Evolutionary conservation across 2,888 invertebrate genomes (phyloP), one percentile per base, ranked within the genome.

Genomic region (Dioctria rufipes): DNA sequence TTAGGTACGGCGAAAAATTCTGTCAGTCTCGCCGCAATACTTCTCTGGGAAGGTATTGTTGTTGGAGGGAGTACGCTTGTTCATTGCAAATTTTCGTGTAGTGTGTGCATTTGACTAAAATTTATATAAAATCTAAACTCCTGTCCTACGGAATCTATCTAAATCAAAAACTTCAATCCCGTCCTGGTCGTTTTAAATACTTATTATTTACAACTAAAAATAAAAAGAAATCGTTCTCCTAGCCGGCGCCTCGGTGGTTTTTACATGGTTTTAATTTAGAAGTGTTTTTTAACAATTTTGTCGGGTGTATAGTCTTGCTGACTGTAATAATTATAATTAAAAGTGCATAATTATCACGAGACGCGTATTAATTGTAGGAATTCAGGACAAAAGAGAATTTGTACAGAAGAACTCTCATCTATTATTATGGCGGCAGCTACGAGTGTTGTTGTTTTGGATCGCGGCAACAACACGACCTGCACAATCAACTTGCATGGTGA

Each of bases 401-500:
- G 9, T 46, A 6, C 49, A 43, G 42, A 42, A 25, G 37, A 66
- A 13, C 40, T 0, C 5, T 11, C 60, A 43, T 40, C 54, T 42
- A 43, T 49, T 80, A 78, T 69, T 66, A 82, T 82, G 82, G 86
- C 88, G 93, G 95, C 95, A 88, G 94, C 94, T 91, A 96, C 96
- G 89, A 96, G 96, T 93, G 96, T 97, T 91, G 96, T 97, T 90
- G 95, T 97, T 88, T 92, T 96, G 88, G 96, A 97, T 91, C 93
- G 97, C 90, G 97, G 97, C 90, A 96, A 97, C 92, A 97, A 97
- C 91, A 97, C 97, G 90, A 96, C 97, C 89, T 97, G 96, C 91
- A 96, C 97, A 88, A 95, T 98, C 90, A 97, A 98, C 92, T 93
- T 97, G 90, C 97, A 97, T 91, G 97, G 97, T 97, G 91, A 93